Base-by-base conservation (phyloP, 2,797 vertebrate genomes). In the Onychomys torridus region DNA sequence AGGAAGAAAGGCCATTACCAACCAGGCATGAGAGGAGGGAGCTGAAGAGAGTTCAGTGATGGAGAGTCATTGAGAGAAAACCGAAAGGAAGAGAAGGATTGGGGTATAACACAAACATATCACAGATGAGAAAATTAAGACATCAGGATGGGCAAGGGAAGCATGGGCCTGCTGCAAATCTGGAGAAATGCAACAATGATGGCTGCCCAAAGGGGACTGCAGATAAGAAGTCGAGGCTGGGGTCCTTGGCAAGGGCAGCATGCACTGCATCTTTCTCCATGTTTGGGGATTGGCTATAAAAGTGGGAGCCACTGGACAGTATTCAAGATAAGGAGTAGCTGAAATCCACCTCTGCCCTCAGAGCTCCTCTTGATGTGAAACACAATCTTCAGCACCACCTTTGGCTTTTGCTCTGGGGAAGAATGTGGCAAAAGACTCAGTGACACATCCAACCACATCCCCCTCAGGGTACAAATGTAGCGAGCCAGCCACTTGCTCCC, bases 341-440 rank as follows among this genome's bases (percentile, higher is more conserved):
- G n/a, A 83, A 63, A 52, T 43, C 40, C 32, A 19, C 40, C 63
- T 88, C 79, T 81, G 61, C 32, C 82, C 82, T 86, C 78, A 9
- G 40, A 93, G 10, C 5, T 69, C 79, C 79, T 85, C 25, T 77
- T 90, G 81, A 37, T 32, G 34, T 5, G 61, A 89, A 94, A 32
- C 59, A 49, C 29, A 61, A 52, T 77, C 75, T 43, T 75, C 78
- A n/a, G 49, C 46, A 37, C 11, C 12, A 82, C 59, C 52, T 32
- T 85, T 95, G 77, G 67, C 91, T 57, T 93, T 81, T 92, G 65
- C 59, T 95, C 81, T 32, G 63, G 29, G 67, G 29, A 93, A 52
- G 65, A 29, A 57, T 40, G 7, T 71, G 32, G 71, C 87, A 29
- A 89, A 46, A 57, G 3, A 73, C 40, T 93, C 32, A 23, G 23